A percentile compares a stretch with the other conserved stretches of the same genome.
Evolutionary conservation across 2,113 vertebrate genomes (phyloP).

Genomic region (Athene noctua): DNA sequence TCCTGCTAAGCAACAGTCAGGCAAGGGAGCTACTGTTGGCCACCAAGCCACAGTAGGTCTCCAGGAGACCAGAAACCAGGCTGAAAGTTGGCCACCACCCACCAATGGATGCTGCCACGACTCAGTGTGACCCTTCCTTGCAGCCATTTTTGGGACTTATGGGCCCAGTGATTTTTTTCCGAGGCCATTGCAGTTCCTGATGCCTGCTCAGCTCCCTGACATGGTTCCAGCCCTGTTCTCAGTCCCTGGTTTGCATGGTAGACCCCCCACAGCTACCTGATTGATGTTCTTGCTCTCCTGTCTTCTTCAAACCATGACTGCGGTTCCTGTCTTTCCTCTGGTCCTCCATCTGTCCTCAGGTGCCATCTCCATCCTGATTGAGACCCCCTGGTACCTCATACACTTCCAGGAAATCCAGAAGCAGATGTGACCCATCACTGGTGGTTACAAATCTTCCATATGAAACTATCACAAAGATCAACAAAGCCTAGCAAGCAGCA

Average conservation of each 20-base stretch:
- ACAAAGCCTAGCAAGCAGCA: not conserved
- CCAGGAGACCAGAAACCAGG: not conserved
- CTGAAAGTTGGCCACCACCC: not conserved
- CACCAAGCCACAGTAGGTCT: not conserved
- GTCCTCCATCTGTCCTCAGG: not conserved
- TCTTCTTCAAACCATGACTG: not conserved
- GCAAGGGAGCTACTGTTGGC: not conserved
- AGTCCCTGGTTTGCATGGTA: not conserved
- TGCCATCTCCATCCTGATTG: not conserved
- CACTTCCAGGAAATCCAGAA: not conserved
- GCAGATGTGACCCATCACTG: not conserved
- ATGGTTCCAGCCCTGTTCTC: not conserved
- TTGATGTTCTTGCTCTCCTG: not conserved
- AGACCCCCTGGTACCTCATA: not conserved
- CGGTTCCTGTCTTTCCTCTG: not conserved
- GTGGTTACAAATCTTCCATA: not conserved
- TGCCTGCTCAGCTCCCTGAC: not conserved
- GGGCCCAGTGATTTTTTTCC: not conserved
- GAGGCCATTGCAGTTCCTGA: not conserved
- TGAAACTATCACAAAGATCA: not conserved
- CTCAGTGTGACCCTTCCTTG: not conserved
- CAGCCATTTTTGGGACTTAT: fast-evolving
- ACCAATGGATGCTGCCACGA: fast-evolving
- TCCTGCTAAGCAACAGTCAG: not conserved
- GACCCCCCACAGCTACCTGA: not conserved